Conservation (phyloP, 2,888 invertebrate species). For the Pelosia muscerda region DNA sequence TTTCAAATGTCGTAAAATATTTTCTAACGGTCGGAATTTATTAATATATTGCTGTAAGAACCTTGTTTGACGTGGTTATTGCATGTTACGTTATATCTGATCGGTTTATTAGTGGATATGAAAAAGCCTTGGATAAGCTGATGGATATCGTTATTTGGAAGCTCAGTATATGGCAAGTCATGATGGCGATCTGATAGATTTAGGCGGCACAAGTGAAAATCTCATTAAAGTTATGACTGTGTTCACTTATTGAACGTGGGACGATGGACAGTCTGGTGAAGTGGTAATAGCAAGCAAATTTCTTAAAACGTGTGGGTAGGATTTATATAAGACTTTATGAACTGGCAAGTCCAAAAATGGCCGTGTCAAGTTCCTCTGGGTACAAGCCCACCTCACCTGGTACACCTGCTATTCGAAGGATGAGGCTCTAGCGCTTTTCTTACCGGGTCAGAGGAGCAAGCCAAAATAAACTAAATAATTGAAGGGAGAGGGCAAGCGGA, state of each 20-base stretch:
- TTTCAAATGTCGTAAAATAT: slow-evolving; percentile 28
- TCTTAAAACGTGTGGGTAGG: background rate
- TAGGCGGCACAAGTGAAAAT: background rate
- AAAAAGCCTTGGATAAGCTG: slow-evolving; percentile 14
- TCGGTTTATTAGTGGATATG: slow-evolving; percentile 32
- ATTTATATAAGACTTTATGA: background rate
- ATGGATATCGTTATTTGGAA: slow-evolving; percentile 11
- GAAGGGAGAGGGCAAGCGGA: too few species aligned
- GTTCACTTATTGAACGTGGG: background rate
- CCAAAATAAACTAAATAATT: too few species aligned
- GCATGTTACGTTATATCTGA: slow-evolving; percentile 28
- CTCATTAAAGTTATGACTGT: background rate
- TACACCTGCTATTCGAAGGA: too few species aligned
- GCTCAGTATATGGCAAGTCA: background rate
- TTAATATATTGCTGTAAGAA: slow-evolving; percentile 26
- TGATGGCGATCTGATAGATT: background rate
- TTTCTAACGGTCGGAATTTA: slow-evolving; percentile 32
- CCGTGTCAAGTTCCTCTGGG: too few species aligned
- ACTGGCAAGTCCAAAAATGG: too few species aligned
- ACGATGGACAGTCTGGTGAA: background rate
- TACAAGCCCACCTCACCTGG: too few species aligned
- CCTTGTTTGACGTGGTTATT: slow-evolving; percentile 22
- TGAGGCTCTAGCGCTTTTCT: too few species aligned
- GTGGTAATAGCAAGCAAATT: background rate
- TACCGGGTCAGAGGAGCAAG: too few species aligned